These are phyloP conservation scores for Papilio protenor DNA, from an alignment of 2,888 invertebrate genomes.

Conservation along the genomic window DNA sequence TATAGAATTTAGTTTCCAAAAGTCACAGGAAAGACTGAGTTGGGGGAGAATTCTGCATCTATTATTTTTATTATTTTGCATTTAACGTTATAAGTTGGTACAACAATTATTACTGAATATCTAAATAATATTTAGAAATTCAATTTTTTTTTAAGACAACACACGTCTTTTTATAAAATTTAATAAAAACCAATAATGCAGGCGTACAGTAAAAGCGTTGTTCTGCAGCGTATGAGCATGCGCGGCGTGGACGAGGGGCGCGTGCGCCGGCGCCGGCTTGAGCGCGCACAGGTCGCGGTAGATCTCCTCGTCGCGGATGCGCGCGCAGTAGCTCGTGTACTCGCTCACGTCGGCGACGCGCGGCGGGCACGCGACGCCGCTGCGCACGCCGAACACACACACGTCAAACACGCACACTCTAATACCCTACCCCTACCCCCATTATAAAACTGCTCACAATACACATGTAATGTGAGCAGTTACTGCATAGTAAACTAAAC, in stretches of 20 bases:
- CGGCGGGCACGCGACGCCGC: conserved; percentile 64
- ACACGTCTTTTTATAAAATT: conserved; percentile 49
- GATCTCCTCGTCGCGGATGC: conserved; percentile 94
- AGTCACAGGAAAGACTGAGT: not conserved
- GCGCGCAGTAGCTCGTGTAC: conserved; percentile 88
- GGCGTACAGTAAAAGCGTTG: conserved; percentile 82
- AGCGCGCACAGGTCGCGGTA: conserved; percentile 97
- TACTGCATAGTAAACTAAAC: not conserved
- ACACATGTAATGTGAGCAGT: too few relatives aligned
- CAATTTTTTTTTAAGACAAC: conserved; percentile 42
- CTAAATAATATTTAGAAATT: not conserved
- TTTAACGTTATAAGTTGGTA: not conserved
- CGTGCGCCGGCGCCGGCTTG: conserved; percentile 82
- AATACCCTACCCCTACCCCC: conserved; percentile 34
- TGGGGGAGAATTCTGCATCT: not conserved
- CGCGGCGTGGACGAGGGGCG: conserved; percentile 63
- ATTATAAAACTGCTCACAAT: conserved; percentile 7
- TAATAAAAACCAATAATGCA: conserved; percentile 54
- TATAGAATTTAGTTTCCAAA: not conserved
- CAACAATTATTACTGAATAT: not conserved
- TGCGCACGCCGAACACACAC: conserved; percentile 61
- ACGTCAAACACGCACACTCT: conserved; percentile 40
- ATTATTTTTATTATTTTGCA: not conserved
- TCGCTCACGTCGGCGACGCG: conserved; percentile 81
- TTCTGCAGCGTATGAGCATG: conserved; percentile 52